Evolutionary conservation across 2,888 invertebrate species (phyloP).

Genomic region (Pseudeuparius sepicola): DNA sequence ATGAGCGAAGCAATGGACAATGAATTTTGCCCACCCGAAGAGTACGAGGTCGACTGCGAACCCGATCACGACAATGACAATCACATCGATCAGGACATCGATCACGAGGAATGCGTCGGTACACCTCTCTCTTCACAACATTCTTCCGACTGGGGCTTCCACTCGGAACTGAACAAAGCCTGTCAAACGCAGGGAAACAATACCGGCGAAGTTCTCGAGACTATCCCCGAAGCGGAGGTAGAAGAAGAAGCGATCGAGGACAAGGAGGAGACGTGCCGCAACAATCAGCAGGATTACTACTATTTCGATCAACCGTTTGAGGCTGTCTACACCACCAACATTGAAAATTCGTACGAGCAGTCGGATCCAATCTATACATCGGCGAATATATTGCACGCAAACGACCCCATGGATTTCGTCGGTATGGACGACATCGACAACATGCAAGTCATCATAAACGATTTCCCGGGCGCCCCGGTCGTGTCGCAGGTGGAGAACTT

Average conservation of each 20-base stretch:
- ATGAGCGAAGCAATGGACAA: too few species aligned
- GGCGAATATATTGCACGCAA: slow-evolving; percentile 30
- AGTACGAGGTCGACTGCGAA: slow-evolving; percentile 12
- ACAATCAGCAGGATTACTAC: slow-evolving; percentile 20
- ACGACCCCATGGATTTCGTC: slow-evolving; percentile 38
- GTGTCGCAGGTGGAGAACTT: slow-evolving; percentile 35
- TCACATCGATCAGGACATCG: slow-evolving; percentile 16
- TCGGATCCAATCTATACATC: slow-evolving; percentile 30
- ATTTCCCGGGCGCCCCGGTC: slow-evolving; percentile 32
- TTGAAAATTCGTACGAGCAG: too few species aligned
- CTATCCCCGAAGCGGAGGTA: slow-evolving; percentile 17
- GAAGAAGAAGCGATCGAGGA: slow-evolving; percentile 16
- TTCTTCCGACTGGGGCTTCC: slow-evolving; percentile 22
- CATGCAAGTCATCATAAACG: slow-evolving; percentile 34
- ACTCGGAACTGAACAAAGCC: slow-evolving; percentile 36
- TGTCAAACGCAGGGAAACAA: slow-evolving; percentile 37
- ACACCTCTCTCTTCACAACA: slow-evolving; percentile 21
- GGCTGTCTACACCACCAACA: slow-evolving; percentile 9
- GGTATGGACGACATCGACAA: slow-evolving; percentile 43
- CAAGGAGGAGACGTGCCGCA: slow-evolving; percentile 18
- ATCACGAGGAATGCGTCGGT: slow-evolving; percentile 21
- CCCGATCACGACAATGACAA: slow-evolving; percentile 20
- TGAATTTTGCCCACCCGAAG: slow-evolving; percentile 16
- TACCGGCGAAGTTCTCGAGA: too few species aligned
- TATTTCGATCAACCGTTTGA: slow-evolving; percentile 17